Conservation (phyloP, 2,888 invertebrate genomes). For the Punctoribates punctum region DNA sequence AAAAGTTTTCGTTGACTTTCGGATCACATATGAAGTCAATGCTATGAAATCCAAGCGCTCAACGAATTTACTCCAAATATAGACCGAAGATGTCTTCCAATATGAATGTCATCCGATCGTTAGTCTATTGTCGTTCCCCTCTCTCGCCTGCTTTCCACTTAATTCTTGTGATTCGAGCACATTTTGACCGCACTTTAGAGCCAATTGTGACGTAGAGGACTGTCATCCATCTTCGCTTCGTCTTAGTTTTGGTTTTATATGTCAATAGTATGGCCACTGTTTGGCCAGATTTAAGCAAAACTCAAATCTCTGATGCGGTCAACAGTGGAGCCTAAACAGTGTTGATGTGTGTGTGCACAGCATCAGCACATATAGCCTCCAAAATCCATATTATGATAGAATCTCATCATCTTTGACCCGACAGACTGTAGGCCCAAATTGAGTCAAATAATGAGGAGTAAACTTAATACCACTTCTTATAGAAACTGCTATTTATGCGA, state of each 20-base stretch:
- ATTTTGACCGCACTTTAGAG: not conserved
- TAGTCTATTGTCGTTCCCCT: not conserved
- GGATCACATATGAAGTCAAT: not conserved
- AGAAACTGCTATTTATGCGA: not conserved
- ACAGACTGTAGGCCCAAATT: not conserved
- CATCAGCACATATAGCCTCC: not conserved
- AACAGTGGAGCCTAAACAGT: no score
- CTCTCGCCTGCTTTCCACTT: not conserved
- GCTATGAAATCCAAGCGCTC: constrained; percentile 14
- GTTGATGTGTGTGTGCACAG: no score
- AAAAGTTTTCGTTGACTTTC: constrained; percentile 9
- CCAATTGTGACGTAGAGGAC: not conserved
- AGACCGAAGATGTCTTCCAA: not conserved
- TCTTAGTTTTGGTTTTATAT: not conserved
- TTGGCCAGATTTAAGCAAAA: no score
- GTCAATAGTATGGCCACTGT: no score
- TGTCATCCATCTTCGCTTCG: constrained; percentile 29
- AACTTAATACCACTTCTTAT: constrained; percentile 4
- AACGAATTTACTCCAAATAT: not conserved
- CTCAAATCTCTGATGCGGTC: no score
- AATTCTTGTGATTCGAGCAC: not conserved
- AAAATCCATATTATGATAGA: no score
- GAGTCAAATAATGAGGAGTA: constrained; percentile 3
- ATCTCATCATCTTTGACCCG: no score
- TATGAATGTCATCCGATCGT: constrained; percentile 10